Percentiles rank a stretch among this genome's conserved stretches.
These are phyloP conservation scores for Hirundo rustica DNA, from an alignment of 2,797 vertebrate species.

Conservation along the genomic window DNA sequence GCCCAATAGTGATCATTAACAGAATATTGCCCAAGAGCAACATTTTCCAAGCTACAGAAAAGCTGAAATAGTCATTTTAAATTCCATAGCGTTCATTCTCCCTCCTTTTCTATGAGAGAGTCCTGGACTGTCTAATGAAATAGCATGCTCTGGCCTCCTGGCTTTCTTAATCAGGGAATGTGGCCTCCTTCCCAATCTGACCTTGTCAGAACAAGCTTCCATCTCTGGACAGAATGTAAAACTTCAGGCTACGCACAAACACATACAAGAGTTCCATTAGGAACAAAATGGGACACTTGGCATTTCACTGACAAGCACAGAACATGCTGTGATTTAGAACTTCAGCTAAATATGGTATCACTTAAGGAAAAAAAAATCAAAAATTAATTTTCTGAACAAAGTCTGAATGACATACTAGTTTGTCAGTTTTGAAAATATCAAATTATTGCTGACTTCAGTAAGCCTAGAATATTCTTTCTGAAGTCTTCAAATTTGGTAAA, in stretches of 20 bases:
- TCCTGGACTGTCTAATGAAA: neutral
- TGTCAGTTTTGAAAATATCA: neutral
- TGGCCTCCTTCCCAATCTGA: neutral
- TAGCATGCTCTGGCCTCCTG: neutral
- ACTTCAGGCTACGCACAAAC: neutral
- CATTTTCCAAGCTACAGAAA: constrained; percentile 25
- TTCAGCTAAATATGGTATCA: neutral
- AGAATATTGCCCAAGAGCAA: constrained; percentile 42
- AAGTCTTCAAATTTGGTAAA: neutral
- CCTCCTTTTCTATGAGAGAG: neutral
- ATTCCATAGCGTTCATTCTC: neutral
- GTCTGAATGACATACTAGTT: neutral
- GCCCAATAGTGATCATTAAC: constrained; percentile 16
- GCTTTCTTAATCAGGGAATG: neutral
- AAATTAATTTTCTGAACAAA: neutral
- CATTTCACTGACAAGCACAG: neutral
- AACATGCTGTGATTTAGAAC: neutral
- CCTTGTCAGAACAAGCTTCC: constrained; percentile 12
- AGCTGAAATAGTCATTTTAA: constrained; percentile 18
- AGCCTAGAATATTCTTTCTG: neutral
- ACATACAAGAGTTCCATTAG: neutral
- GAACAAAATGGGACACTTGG: neutral
- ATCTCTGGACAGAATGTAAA: neutral
- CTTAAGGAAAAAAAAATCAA: neutral
- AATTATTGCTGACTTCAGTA: neutral